Conservation (phyloP, 2,797 vertebrate species). For the Gadopsis bispinosus region DNA sequence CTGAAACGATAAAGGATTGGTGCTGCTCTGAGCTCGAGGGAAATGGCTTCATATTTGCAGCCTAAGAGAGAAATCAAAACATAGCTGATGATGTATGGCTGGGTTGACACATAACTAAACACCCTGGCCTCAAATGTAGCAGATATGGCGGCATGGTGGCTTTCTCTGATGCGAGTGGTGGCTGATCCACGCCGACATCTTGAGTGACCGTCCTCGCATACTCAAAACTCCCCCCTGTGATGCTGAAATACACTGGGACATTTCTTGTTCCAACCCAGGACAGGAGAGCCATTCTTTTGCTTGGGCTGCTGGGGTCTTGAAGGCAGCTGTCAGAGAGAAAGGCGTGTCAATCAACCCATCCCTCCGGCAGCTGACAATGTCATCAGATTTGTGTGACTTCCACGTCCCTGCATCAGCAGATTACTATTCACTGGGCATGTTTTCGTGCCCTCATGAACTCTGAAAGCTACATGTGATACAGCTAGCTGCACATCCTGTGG, state of each 20-base stretch:
- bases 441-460: constrained; percentile 29
- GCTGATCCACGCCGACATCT: constrained; percentile 4
- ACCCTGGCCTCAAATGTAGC: constrained; percentile 26
- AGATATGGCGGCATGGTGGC: background rate
- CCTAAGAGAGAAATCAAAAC: constrained; percentile 30
- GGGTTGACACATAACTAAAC: constrained; percentile 29
- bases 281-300: constrained; percentile 47
- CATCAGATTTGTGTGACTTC: constrained; percentile 51
- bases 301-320: constrained; percentile 35
- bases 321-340: constrained; percentile 66
- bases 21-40: background rate
- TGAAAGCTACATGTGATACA: constrained; percentile 7
- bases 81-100: constrained; percentile 42
- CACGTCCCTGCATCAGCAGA: constrained; percentile 53
- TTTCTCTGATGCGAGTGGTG: constrained; percentile 15
- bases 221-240: background rate
- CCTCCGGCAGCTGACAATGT: constrained; percentile 68
- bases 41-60: constrained; percentile 17
- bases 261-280: constrained; percentile 36
- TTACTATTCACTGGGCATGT: constrained; percentile 42
- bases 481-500: background rate
- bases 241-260: constrained; percentile 33
- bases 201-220: constrained; percentile 5
- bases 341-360: constrained; percentile 60
- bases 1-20: background rate